Evolutionary conservation across 2,888 invertebrate genomes (phyloP), one percentile per base, ranked within the genome.

Genomic region (Ptychoptera contaminata): DNA sequence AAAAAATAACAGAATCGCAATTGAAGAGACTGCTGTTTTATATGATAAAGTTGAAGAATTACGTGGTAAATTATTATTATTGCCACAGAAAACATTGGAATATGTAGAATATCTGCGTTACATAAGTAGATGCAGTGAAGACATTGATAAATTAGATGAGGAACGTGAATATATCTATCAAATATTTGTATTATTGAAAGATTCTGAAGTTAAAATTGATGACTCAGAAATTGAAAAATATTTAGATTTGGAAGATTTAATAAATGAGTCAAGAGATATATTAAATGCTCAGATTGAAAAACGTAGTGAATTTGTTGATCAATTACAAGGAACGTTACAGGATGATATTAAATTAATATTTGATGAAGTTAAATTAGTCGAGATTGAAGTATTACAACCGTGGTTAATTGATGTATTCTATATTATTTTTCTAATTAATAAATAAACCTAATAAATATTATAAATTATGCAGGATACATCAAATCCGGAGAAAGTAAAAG

Each of bases 151-250:
- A 16, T 71, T 92, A 55, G 86, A 88, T 57, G 68, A 72, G 39
- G 72, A 77, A 30, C 67, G 87, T 6, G 84, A 86, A 57, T 83
- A 88, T 58, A 75, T 84, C 7, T 80, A 85, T 51, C 86, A 91
- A 55, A 64, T 88, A 46, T 84, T 88, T 57, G 82, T 88, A 50
- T 71, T 90, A 5, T 83, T 87, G 67, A 84, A 86, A 46, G 80
- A 85, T 56, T 90, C 78, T 59, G 65, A 71, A 23, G 82, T 91
- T 46, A 70, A 74, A 0, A 74, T 83, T 42, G 74, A 81, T 1
- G 73, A 77, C 0, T 83, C 86, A 43, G 85, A 86, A 50, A 71
- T 61, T 44, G 66, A 66, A 46, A 60, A 60, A 38, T 65, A 63
- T 48, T 62, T 65, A 61, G 65, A 53, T 54, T 23, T 36, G 48